These are phyloP conservation scores for Prionailurus bengalensis DNA, from an alignment of 2,113 vertebrate genomes.

Conservation along the genomic window DNA sequence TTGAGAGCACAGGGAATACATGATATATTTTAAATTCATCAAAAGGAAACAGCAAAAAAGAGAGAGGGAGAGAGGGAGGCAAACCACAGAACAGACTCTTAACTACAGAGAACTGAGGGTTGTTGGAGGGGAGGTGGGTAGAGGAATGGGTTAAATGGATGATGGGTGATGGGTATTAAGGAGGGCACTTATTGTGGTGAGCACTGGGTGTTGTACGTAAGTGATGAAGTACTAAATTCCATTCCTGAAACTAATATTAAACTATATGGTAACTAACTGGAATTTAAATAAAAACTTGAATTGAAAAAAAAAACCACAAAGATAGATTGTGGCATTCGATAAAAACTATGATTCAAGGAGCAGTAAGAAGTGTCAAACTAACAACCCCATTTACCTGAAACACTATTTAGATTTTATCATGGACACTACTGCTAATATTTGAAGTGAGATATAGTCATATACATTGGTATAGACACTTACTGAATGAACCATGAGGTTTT, in stretches of 20 bases:
- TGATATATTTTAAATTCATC: slow-evolving; percentile 43
- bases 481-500: not conserved
- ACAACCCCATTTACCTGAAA: not conserved
- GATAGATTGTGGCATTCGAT: not conserved
- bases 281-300: not conserved
- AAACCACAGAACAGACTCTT: not conserved
- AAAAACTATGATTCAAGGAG: not conserved
- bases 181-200: not conserved
- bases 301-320: not conserved
- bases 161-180: not conserved
- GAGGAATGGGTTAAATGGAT: not conserved
- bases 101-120: not conserved
- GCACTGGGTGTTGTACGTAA: not conserved
- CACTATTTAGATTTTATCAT: not conserved
- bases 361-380: not conserved
- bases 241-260: not conserved
- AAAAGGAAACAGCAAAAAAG: not conserved
- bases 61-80: not conserved
- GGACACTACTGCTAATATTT: not conserved
- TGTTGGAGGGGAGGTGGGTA: not conserved
- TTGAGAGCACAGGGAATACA: not conserved
- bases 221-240: not conserved
- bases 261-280: not conserved
- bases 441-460: not conserved
- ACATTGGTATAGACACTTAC: not conserved